Percentiles rank a stretch among this genome's conserved stretches.
Evolutionary conservation across 2,888 invertebrate genomes (phyloP).

Genomic region (Conchocele bisecta): DNA sequence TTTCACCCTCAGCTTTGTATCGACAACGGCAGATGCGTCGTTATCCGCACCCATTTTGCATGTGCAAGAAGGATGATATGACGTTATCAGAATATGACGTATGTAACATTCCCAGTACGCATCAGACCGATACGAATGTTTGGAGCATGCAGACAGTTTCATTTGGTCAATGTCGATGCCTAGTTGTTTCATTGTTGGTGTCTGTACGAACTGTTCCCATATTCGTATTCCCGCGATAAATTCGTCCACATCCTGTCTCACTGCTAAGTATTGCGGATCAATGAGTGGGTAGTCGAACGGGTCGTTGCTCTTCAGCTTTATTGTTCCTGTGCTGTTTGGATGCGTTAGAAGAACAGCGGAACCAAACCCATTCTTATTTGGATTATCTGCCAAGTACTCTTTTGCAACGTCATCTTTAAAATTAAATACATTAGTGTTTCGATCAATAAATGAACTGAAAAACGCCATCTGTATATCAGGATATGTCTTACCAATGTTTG

Average conservation of each 20-base stretch:
- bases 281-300: constrained; percentile 91
- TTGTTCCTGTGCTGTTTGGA: constrained; percentile 90
- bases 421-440: constrained; percentile 1
- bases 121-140: constrained; percentile 31
- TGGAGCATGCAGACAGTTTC: constrained; percentile 16
- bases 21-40: too few relatives aligned
- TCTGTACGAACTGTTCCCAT: constrained; percentile 29
- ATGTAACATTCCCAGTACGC: constrained; percentile 48
- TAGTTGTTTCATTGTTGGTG: constrained; percentile 33
- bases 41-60: constrained; percentile 40
- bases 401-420: not conserved
- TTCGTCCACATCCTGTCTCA: constrained; percentile 62
- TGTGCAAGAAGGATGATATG: constrained; percentile 32
- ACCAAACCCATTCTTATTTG: constrained; percentile 70
- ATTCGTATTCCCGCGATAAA: constrained; percentile 31
- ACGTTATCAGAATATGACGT: constrained; percentile 27
- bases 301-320: constrained; percentile 89
- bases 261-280: constrained; percentile 93
- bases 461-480: not conserved
- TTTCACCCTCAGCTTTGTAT: too few relatives aligned
- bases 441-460: too few relatives aligned
- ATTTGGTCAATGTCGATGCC: constrained; percentile 11
- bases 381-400: not conserved
- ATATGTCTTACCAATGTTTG: not conserved
- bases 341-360: constrained; percentile 24